Base-by-base conservation (phyloP, 2,797 vertebrate genomes). In the Chelon labrosus region DNA sequence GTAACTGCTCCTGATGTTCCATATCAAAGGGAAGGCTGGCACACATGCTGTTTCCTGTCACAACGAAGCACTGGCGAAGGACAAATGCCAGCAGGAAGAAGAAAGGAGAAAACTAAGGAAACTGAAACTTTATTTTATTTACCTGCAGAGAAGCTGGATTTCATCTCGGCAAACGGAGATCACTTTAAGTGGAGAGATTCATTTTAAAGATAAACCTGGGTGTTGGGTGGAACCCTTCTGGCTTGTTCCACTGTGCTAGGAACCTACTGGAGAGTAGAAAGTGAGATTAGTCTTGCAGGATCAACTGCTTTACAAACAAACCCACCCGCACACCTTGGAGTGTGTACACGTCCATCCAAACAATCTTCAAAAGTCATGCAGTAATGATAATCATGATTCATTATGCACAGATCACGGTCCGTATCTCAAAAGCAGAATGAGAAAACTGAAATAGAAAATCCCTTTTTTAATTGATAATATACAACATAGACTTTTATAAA, bases 21-120 rank as follows among this genome's bases (percentile, higher is more conserved):
- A 54, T 86, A 88, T 90, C 85, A 88, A 88, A 90, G 72, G 37
- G 17, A 68, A 76, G 78, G 59, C 81, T 89, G 88, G 82, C 59
- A 77, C 80, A 77, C 85, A 82, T 58, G 79, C 78, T 86, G 87
- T 64, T 84, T 75, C 60, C 83, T 86, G 85, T 85, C 85, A 88
- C 70, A 73, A 81, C 63, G 51, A 72, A 67, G 58, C 73, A 66
- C 52, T 58, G 59, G 70, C 3, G 42, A 72, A 39, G 72, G 49
- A 90, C 64, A 57, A 20, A 35, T 64, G 79, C 81, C 83, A 84
- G 70, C 63, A 69, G 42, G 60, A 66, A 10, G 46, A 49, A 42
- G 49, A 35, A 69, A 42, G 25, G 52, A 60, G 38, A 22, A 47
- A 56, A 65, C 12, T 41, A 57, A 38, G 63, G 65, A 68, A 64